phyloP scores from a whole-genome alignment of 2,888 invertebrate species.

The Ditylenchus weischeri region DNA sequence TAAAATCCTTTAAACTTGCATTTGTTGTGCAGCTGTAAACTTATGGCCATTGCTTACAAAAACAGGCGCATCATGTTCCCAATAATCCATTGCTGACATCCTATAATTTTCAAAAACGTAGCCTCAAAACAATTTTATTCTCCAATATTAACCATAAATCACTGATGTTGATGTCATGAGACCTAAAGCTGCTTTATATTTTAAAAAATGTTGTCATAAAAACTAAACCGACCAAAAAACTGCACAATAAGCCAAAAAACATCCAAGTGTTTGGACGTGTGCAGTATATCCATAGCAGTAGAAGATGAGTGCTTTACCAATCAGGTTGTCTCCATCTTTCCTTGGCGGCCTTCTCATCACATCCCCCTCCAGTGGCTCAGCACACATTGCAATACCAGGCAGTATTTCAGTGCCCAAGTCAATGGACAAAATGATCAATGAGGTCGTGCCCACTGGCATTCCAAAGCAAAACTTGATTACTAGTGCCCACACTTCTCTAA shows the following conservation, averaged over 20 bases:
- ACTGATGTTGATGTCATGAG: no score
- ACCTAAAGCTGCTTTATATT: no score
- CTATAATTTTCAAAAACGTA: no score
- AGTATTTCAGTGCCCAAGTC: constrained; percentile 38
- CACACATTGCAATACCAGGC: constrained; percentile 35
- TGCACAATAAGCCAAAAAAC: constrained; percentile 32
- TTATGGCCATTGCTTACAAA: constrained; percentile 30
- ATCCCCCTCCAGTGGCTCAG: constrained; percentile 37
- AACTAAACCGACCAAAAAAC: constrained; percentile 32
- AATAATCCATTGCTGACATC: no score
- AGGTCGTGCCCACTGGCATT: constrained; percentile 37
- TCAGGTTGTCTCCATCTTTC: constrained; percentile 28
- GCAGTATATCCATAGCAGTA: constrained; percentile 30
- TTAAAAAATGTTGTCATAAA: no score
- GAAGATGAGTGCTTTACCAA: constrained; percentile 31
- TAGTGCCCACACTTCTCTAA: constrained; percentile 29
- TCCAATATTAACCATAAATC: no score
- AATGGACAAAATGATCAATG: constrained; percentile 36
- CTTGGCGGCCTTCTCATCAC: constrained; percentile 39
- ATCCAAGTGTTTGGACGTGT: constrained; percentile 33
- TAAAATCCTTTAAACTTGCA: no score
- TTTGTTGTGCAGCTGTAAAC: constrained; percentile 31
- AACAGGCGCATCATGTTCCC: no score
- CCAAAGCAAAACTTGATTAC: constrained; percentile 38
- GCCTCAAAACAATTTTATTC: no score